phyloP scores from a whole-genome alignment of 2,888 invertebrate genomes.

The Tetranychus piercei region DNA sequence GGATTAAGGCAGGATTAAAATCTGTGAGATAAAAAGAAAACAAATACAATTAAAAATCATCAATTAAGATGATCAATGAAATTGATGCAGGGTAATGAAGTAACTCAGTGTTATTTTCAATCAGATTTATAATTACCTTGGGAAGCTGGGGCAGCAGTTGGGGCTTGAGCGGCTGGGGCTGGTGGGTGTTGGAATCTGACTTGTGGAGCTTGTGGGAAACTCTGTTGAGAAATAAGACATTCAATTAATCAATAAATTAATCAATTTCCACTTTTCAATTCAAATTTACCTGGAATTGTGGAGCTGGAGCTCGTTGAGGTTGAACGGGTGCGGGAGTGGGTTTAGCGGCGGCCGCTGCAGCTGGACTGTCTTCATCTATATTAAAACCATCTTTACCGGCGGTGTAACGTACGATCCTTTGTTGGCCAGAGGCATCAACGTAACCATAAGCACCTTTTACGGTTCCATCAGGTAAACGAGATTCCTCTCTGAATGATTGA shows the following conservation, averaged over 20 bases:
- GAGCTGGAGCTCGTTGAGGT: not conserved
- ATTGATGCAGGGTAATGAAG: not conserved
- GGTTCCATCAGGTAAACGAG: conserved; percentile 27
- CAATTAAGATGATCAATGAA: not conserved
- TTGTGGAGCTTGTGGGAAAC: not conserved
- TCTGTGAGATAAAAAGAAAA: not conserved
- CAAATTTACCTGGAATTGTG: conserved; percentile 8
- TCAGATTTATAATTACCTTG: not conserved
- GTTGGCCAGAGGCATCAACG: conserved; percentile 25
- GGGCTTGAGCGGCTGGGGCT: not conserved
- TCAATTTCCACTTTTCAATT: not conserved
- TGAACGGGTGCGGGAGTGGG: not conserved
- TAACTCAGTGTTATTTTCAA: not conserved
- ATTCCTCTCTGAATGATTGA: conserved; percentile 28
- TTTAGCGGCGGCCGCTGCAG: not conserved
- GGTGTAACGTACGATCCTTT: conserved; percentile 26
- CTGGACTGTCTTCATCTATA: conserved; percentile 22
- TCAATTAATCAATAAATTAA: too few species aligned
- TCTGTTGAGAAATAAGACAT: not conserved
- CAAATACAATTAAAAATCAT: not conserved
- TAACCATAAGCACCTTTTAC: conserved; percentile 28
- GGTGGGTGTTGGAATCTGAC: not conserved
- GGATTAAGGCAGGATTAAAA: not conserved
- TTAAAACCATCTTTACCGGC: conserved; percentile 27
- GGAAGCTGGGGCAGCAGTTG: not conserved